These are phyloP conservation scores for Embidobia sp. DNA, from an alignment of 2,888 invertebrate species.

Conservation along the genomic window DNA sequence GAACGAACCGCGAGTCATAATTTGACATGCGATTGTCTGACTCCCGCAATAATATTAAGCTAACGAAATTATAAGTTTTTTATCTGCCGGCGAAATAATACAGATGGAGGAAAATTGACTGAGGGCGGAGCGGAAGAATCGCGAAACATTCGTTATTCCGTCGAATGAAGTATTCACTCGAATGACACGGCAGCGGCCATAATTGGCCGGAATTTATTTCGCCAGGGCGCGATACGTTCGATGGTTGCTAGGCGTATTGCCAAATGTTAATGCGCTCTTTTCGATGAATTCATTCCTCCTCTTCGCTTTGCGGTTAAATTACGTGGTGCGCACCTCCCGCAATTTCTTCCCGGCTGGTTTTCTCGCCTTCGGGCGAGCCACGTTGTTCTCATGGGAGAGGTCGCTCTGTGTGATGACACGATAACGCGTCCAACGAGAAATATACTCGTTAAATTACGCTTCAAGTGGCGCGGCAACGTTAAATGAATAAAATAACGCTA, in stretches of 20 bases:
- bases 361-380: conserved; percentile 49
- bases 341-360: conserved; percentile 45
- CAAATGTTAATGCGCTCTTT: conserved; percentile 54
- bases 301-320: conserved; percentile 50
- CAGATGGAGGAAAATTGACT: neutral
- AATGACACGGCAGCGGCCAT: conserved; percentile 71
- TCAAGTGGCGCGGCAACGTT: conserved; percentile 28
- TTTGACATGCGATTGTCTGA: too few relatives aligned
- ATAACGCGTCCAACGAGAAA: conserved; percentile 58
- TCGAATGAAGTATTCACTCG: conserved; percentile 10
- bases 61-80: too few relatives aligned
- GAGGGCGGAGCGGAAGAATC: neutral
- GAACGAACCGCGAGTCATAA: too few relatives aligned
- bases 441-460: conserved; percentile 55
- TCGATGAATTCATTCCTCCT: conserved; percentile 46
- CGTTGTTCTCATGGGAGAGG: conserved; percentile 49
- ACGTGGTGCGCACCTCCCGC: conserved; percentile 31
- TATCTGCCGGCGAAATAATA: too few relatives aligned
- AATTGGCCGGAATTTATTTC: conserved; percentile 56
- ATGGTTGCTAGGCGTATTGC: conserved; percentile 40
- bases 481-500: conserved; percentile 56
- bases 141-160: conserved; percentile 3
- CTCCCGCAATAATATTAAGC: too few relatives aligned
- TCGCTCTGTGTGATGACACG: conserved; percentile 48
- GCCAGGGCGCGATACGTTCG: neutral